Percentiles rank a stretch among this genome's conserved stretches.
These are phyloP conservation scores for Neodiprion virginianus DNA, from an alignment of 1,140 invertebrate species.

Conservation along the genomic window DNA sequence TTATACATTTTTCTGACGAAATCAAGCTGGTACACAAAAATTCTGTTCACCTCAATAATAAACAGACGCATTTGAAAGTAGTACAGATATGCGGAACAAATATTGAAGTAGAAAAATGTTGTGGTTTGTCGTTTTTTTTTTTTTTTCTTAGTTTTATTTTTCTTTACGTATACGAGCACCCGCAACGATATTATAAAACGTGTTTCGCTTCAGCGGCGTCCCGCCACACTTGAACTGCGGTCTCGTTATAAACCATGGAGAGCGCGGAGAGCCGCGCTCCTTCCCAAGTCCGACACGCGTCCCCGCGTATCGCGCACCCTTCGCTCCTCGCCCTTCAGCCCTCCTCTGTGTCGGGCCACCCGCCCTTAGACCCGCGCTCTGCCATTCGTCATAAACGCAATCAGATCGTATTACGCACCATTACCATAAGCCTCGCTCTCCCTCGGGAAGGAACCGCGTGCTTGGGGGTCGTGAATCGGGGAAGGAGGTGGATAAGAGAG, in stretches of 20 bases:
- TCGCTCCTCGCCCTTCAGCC: neutral
- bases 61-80: too few relatives aligned
- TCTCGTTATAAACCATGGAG: constrained; percentile 3
- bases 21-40: too few relatives aligned
- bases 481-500: too few relatives aligned
- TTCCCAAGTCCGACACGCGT: constrained; percentile 27
- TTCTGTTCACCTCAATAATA: too few relatives aligned
- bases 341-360: neutral
- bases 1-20: too few relatives aligned
- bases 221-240: neutral
- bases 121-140: too few relatives aligned
- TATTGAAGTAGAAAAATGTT: too few relatives aligned
- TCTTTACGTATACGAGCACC: too few relatives aligned
- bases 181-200: neutral
- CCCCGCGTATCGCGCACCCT: constrained; percentile 3
- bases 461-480: too few relatives aligned
- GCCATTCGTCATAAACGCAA: constrained; percentile 45
- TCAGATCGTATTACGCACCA: constrained; percentile 47
- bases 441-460: neutral
- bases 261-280: too few relatives aligned
- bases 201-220: neutral
- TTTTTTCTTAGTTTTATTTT: too few relatives aligned
- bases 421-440: constrained; percentile 38
- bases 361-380: constrained; percentile 21
- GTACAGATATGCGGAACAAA: too few relatives aligned